Base-by-base conservation (phyloP, 1,140 invertebrate species). In the Lepidurus apus region DNA sequence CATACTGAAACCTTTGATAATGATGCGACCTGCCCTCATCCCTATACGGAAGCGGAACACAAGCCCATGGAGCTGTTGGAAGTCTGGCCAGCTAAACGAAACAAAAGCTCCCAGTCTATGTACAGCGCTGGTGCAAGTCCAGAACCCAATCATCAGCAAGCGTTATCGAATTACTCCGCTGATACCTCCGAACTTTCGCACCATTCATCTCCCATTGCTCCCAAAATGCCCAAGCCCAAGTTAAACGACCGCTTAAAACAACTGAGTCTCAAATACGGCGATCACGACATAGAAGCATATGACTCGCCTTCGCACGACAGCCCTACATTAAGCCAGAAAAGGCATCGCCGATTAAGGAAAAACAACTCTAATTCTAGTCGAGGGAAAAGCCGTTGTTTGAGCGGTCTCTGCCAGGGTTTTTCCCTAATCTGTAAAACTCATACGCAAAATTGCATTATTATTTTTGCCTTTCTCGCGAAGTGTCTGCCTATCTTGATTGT, bases 141-240 rank as follows among this genome's bases (percentile, higher is more conserved):
- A 2, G 34, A 34, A 34, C 34, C 34, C 34, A 34, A 34, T 34
- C 34, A 34, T 34, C 34, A 34, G 34, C 17, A 21, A 65, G 53
- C 53, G 3, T 21, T 9, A 13, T 65, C 34, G 8, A 9, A 65
- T 65, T 65, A 65, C 21, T 65, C 53, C 13, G 53, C 53, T 7
- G 53, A 65, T 65, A 65, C 53, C 7, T 65, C 53, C 53, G 53
- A 65, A n/a, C 53, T 65, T 65, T 65, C 53, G 6, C 17, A 65
- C 53, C 17, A 21, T 7, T 65, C 53, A 6, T 65, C 53, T 7
- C 53, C 53, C 13, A 21, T 65, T 6, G 53, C 53, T 7, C 1
- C 53, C 17, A 65, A 65, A 65, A 65, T 65, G 53, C 9, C 7
- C 6, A 9, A 65, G 53, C 53, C 53, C 53, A 65, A 65, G n/a